Evolutionary conservation across 2,113 vertebrate genomes (phyloP).

Genomic region (Poecilia latipinna): DNA sequence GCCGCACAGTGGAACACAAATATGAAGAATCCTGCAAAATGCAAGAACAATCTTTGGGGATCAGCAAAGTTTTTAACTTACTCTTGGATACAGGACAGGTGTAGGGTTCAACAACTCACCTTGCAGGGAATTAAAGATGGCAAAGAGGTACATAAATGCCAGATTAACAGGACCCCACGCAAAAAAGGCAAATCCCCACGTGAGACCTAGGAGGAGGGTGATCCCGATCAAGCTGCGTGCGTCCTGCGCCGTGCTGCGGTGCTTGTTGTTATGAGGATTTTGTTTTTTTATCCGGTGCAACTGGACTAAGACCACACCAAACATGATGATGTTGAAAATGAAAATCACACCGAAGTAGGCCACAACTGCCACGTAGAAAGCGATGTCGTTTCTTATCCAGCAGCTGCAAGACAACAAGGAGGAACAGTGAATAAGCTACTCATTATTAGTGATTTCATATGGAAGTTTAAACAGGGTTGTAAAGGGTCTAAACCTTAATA

Average conservation of each 20-base stretch:
- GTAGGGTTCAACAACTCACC: conserved; percentile 76
- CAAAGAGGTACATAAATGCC: conserved; percentile 93
- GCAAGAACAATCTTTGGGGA: not conserved
- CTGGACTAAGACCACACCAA: conserved; percentile 93
- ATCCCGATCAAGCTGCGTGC: conserved; percentile 88
- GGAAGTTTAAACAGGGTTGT: not conserved
- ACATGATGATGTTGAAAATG: conserved; percentile 91
- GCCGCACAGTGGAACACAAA: conserved; percentile 93
- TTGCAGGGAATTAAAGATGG: conserved; percentile 95
- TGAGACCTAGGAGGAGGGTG: conserved; percentile 91
- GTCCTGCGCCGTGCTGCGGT: conserved; percentile 88
- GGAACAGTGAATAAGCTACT: not conserved
- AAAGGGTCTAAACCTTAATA: not conserved
- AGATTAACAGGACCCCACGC: conserved; percentile 89
- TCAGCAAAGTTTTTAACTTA: not conserved
- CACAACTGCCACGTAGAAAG: conserved; percentile 93
- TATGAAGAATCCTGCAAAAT: conserved; percentile 92
- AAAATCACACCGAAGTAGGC: conserved; percentile 93
- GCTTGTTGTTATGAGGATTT: conserved; percentile 87
- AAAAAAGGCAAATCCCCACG: conserved; percentile 97
- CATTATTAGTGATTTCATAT: not conserved
- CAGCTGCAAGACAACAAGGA: conserved; percentile 80
- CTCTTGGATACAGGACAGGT: not conserved
- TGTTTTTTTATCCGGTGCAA: conserved; percentile 91
- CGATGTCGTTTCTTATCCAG: conserved; percentile 90